phyloP scores from a whole-genome alignment of 2,797 vertebrate genomes.

The Poeciliopsis turneri region DNA sequence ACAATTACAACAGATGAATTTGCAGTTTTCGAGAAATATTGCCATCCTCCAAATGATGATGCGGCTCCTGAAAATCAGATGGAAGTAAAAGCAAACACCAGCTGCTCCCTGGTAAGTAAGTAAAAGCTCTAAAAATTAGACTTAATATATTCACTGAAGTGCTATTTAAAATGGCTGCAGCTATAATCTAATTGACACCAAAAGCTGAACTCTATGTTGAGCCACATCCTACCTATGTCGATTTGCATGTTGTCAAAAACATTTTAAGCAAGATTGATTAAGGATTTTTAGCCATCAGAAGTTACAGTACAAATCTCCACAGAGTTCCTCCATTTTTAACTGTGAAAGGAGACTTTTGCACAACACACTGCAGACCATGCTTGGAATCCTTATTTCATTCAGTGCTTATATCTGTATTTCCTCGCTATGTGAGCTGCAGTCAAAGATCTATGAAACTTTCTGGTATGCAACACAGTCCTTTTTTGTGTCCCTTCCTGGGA shows the following conservation, averaged over 20 bases:
- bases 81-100: slow-evolving; percentile 7
- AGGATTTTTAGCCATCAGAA: not conserved
- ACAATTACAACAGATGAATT: not conserved
- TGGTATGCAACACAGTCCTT: not conserved
- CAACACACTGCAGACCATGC: not conserved
- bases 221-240: not conserved
- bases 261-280: not conserved
- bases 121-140: not conserved
- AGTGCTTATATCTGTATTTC: not conserved
- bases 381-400: not conserved
- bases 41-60: not conserved
- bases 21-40: not conserved
- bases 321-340: not conserved
- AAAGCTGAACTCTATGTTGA: not conserved
- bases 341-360: not conserved
- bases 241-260: not conserved
- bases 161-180: not conserved
- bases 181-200: not conserved
- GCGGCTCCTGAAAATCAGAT: not conserved
- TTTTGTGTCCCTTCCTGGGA: not conserved
- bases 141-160: not conserved
- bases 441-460: not conserved
- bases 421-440: not conserved
- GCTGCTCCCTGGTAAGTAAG: slow-evolving; percentile 3
- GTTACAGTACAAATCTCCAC: not conserved